These are phyloP conservation scores for Antitype chi DNA, from an alignment of 2,888 invertebrate genomes.

Conservation along the genomic window DNA sequence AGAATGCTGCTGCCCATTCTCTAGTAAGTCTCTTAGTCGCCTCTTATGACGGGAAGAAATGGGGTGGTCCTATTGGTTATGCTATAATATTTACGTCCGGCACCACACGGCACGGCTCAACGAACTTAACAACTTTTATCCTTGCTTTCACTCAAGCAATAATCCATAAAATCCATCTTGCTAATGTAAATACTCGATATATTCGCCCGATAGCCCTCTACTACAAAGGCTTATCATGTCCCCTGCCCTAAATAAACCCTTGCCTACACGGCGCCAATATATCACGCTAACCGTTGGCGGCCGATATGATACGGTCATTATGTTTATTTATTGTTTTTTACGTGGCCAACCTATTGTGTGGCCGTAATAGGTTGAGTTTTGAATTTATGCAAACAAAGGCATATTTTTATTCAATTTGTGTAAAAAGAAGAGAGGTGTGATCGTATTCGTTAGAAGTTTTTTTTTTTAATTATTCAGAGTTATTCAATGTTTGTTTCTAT, in stretches of 20 bases:
- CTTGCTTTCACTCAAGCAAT: background rate
- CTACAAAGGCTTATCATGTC: conserved; percentile 38
- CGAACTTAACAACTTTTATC: no score
- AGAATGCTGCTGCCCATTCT: no score
- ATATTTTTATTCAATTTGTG: conserved; percentile 14
- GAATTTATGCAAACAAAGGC: conserved; percentile 9
- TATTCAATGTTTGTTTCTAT: background rate
- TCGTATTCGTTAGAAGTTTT: background rate
- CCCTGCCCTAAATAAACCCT: conserved; percentile 44
- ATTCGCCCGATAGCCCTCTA: conserved; percentile 17
- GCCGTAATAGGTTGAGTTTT: background rate
- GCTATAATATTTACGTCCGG: no score
- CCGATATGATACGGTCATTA: conserved; percentile 37
- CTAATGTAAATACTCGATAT: conserved; percentile 23
- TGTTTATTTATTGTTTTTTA: conserved; percentile 49
- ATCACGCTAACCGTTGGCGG: conserved; percentile 27
- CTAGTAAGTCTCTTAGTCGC: no score
- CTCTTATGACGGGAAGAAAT: no score
- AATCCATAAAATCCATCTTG: conserved; percentile 6
- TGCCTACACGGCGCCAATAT: conserved; percentile 30
- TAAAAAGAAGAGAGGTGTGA: no score
- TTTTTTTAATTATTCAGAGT: background rate
- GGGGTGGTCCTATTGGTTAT: no score
- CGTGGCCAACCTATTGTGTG: conserved; percentile 14
- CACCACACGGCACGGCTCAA: no score